Conservation (phyloP, 2,797 vertebrate species). For the Hydrocynus forskahlii region DNA sequence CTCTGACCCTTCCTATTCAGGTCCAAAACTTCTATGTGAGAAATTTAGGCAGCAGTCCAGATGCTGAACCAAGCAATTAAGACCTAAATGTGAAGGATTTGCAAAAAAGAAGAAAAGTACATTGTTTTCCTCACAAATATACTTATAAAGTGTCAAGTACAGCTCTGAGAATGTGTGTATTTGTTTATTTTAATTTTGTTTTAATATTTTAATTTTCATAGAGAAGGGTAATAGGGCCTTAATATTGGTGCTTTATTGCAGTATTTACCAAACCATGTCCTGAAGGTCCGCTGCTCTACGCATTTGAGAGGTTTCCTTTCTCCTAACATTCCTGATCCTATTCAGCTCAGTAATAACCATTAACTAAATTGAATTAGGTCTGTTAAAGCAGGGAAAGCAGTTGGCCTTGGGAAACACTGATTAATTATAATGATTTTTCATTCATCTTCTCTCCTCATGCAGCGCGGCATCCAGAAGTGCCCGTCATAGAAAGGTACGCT, state of each 20-base stretch:
- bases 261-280: too few species aligned
- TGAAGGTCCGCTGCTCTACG: too few species aligned
- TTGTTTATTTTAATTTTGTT: too few species aligned
- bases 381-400: too few species aligned
- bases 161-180: not conserved
- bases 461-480: conserved; percentile 82
- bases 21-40: not conserved
- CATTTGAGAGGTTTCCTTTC: too few species aligned
- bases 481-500: conserved; percentile 82
- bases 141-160: not conserved
- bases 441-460: conserved; percentile 31
- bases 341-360: too few species aligned
- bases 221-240: not conserved
- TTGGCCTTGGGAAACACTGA: too few species aligned
- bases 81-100: not conserved
- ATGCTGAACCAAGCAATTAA: not conserved
- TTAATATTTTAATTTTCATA: not conserved
- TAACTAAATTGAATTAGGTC: too few species aligned
- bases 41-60: not conserved
- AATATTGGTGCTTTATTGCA: not conserved
- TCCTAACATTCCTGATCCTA: too few species aligned
- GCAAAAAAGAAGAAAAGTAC: not conserved
- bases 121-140: not conserved
- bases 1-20: not conserved
- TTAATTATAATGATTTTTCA: not conserved